Evolutionary conservation across 1,140 invertebrate genomes (phyloP), one percentile per base, ranked within the genome.

Genomic region (Rhynchophorus ferrugineus): DNA sequence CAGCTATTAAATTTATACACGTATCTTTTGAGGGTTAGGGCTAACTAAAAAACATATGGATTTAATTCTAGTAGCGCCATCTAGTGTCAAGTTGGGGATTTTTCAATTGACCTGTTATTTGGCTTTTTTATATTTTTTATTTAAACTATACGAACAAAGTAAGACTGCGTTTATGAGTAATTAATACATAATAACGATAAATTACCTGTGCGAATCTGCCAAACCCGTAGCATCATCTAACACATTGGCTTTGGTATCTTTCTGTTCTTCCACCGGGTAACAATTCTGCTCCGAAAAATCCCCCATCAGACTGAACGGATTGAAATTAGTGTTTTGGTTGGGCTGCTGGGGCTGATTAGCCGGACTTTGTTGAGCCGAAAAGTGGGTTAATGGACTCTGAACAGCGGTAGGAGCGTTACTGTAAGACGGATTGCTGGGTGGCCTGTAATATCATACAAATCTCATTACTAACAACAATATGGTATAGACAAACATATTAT

Each of bases 281-380:
- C 65, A 66, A 44, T 54, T 58, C 41, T 54, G 59, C 37, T 71
- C 64, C 19, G 20, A 37, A 29, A 21, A 55, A 18, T 78, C 76
- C 61, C 74, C 71, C 48, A 79, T 65, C 19, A 78, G 76, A 65
- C 77, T 79, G 66, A 78, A 80, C 16, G 75, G 68, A 65, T 77
- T 79, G 49, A 71, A 72, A 69, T 75, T 77, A 68, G 13, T 42
- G 39, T 49, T 49, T 2, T 37, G 36, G 13, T 14, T 21, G n/a
- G 13, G 20, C 21, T 55, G 45, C 2, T 44, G 22, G 7, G n/a
- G 5, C 24, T 53, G 50, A 9, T 19, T 9, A 3, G 35, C 44
- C 37, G 78, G 75, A 61, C 75, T 73, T 43, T 73, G 75, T 52
- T 74, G 77, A 39, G 75, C 44, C 22, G 60, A 59, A 41, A 63